Evolutionary conservation across 1,140 invertebrate species (phyloP), one percentile per base, ranked within the genome.

Genomic region (Lepidurus apus): DNA sequence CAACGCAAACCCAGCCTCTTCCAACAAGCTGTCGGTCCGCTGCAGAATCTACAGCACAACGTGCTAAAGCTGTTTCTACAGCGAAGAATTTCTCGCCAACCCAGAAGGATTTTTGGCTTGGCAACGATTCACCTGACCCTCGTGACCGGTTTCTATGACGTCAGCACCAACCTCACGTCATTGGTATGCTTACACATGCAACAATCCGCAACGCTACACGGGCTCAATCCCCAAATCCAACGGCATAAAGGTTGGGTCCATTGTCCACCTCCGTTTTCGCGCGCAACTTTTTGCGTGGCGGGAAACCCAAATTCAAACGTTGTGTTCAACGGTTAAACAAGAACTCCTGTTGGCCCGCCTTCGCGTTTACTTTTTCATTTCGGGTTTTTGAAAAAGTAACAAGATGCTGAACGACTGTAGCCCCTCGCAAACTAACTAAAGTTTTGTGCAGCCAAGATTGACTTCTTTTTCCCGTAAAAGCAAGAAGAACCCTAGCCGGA

Each of bases 141-240:
- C 53, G 53, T 65, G 53, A 21, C 53, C 53, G 13, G 53, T 65
- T 65, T 65, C 53, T 65, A 65, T 65, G 53, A 65, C 53, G 53
- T 65, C 53, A 65, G 53, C 21, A 65, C 53, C 53, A 65, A 65
- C 53, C 53, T 65, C 53, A 65, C 53, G 53, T 65, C 53, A 65
- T 65, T 21, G 53, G 53, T 65, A 65, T 65, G 53, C 53, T 65
- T 65, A 65, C 53, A 65, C 53, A 21, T 21, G 53, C n/a, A 65
- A 65, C 21, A 65, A 21, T 65, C 53, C 53, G 53, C 53, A 65
- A 17, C 53, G 53, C 53, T 65, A 21, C 34, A 34, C 3, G 53
- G 17, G 17, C 53, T 65, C 53, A 65, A 65, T 17, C 8, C 53
- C 53, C 21, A 65, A 65, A 65, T 21, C 21, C 53, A 65, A 65